These are phyloP conservation scores for Rhynchotus rufescens DNA, from an alignment of 2,797 vertebrate species.

Conservation along the genomic window DNA sequence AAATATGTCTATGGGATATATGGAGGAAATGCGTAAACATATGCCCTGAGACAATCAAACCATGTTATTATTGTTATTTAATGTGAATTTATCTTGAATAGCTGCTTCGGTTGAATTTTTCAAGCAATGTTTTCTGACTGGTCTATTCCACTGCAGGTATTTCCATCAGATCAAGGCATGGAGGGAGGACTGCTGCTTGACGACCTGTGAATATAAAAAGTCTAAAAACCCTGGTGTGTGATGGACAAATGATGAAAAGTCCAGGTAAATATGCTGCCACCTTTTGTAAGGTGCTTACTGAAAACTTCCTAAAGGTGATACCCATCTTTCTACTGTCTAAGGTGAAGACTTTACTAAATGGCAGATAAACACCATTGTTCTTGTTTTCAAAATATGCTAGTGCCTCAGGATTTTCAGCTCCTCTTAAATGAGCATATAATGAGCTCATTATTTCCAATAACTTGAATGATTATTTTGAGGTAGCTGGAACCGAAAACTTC, in stretches of 20 bases:
- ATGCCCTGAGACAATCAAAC: neutral
- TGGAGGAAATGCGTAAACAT: neutral
- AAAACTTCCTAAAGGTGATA: neutral
- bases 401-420: neutral
- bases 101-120: neutral
- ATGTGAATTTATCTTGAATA: neutral
- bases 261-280: neutral
- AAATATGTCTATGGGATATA: neutral
- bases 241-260: neutral
- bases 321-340: neutral
- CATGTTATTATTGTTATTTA: neutral
- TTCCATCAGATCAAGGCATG: neutral
- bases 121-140: neutral
- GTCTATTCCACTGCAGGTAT: neutral
- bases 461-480: neutral
- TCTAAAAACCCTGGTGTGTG: neutral
- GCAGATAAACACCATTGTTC: neutral
- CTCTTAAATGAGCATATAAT: neutral
- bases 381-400: neutral
- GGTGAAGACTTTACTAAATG: neutral
- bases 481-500: neutral
- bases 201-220: rapidly evolving
- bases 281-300: neutral
- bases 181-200: neutral
- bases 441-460: neutral